A percentile compares a stretch with the other conserved stretches of the same genome.
These are phyloP conservation scores for Heliconius hermathena DNA, from an alignment of 1,140 invertebrate species.

Conservation along the genomic window DNA sequence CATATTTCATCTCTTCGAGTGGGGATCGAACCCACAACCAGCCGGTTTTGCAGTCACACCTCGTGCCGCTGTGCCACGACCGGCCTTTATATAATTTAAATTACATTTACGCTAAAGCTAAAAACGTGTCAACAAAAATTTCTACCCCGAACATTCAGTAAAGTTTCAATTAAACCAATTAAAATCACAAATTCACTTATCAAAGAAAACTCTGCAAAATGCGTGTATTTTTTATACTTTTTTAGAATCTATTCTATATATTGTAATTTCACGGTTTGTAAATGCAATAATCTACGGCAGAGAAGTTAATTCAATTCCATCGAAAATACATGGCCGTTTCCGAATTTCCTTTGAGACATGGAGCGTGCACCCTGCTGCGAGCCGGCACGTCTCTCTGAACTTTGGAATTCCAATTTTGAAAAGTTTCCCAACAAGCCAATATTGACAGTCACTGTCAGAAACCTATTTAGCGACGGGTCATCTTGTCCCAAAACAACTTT, in stretches of 20 bases:
- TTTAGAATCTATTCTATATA: constrained; percentile 35
- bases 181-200: neutral
- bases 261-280: constrained; percentile 54
- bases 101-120: no score
- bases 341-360: constrained; percentile 77
- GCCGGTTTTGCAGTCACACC: no score
- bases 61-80: no score
- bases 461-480: constrained; percentile 58
- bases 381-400: constrained; percentile 74
- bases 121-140: no score
- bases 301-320: constrained; percentile 71
- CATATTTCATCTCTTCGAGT: no score
- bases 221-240: neutral
- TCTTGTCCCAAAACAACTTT: constrained; percentile 40
- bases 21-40: no score
- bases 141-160: no score
- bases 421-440: constrained; percentile 76
- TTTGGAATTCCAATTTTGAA: constrained; percentile 81
- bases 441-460: constrained; percentile 76
- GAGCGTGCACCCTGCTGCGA: constrained; percentile 65
- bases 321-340: constrained; percentile 72
- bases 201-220: neutral
- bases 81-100: no score
- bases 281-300: constrained; percentile 52
- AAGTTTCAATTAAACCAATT: no score